A percentile compares a stretch with the other conserved stretches of the same genome.
Evolutionary conservation across 2,888 invertebrate genomes (phyloP).

Genomic region (Heteropelma amictum): DNA sequence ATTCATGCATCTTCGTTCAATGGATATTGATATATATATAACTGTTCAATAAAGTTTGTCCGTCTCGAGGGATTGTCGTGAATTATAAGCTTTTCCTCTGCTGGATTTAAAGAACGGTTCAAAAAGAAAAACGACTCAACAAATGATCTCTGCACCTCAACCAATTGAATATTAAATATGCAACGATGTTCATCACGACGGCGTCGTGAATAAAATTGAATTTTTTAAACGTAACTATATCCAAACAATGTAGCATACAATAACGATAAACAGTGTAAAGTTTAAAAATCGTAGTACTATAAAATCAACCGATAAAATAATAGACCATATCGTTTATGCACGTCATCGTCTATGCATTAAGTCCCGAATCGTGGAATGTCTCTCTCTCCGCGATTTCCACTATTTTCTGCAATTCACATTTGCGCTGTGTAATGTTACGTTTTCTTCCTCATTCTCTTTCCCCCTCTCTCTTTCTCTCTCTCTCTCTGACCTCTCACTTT

Average conservation of each 20-base stretch:
- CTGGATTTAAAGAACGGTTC: constrained; percentile 32
- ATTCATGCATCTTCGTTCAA: too few species aligned
- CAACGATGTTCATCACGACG: constrained; percentile 65
- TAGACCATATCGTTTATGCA: constrained; percentile 62
- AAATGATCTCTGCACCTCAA: constrained; percentile 75
- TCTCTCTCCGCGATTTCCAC: constrained; percentile 71
- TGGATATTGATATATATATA: too few species aligned
- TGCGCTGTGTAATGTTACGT: constrained; percentile 65
- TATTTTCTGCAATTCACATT: constrained; percentile 68
- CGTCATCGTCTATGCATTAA: constrained; percentile 75
- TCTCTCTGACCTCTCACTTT: constrained; percentile 65
- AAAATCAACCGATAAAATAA: constrained; percentile 68
- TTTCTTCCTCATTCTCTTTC: constrained; percentile 2
- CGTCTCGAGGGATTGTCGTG: too few species aligned
- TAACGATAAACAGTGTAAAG: constrained; percentile 74
- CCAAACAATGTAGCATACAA: constrained; percentile 70
- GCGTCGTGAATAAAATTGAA: constrained; percentile 72
- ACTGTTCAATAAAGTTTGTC: too few species aligned
- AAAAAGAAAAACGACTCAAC: constrained; percentile 54
- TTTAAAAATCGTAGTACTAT: constrained; percentile 76
- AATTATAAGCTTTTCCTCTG: too few species aligned
- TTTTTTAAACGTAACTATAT: constrained; percentile 68
- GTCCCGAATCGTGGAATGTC: constrained; percentile 77
- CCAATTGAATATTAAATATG: constrained; percentile 73
- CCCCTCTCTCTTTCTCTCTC: not conserved